A percentile compares a stretch with the other conserved stretches of the same genome.
phyloP scores from a whole-genome alignment of 2,888 invertebrate genomes.

The Oxystoma pomonae region DNA sequence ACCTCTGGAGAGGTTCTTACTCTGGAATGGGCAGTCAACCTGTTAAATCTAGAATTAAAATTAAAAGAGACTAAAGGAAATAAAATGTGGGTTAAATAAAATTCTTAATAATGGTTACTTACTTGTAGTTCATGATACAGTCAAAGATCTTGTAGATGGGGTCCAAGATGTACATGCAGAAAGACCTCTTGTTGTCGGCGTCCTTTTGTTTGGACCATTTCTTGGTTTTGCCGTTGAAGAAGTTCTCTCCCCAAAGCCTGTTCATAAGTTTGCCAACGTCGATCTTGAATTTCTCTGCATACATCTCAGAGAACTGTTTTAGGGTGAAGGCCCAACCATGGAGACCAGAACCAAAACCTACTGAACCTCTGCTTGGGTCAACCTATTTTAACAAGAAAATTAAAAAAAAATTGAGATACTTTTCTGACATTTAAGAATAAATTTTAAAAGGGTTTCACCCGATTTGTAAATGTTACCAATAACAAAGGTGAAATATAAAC shows the following conservation, averaged over 20 bases:
- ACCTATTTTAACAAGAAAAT: too few relatives aligned
- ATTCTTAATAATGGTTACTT: conserved; percentile 28
- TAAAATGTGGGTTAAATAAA: too few relatives aligned
- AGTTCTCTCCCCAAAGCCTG: conserved; percentile 95
- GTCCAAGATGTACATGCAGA: conserved; percentile 98
- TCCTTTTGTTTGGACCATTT: conserved; percentile 96
- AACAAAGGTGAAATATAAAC: too few relatives aligned
- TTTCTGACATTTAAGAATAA: too few relatives aligned
- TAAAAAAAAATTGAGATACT: too few relatives aligned
- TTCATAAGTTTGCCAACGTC: conserved; percentile 97
- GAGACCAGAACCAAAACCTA: conserved; percentile 98
- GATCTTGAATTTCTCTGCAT: conserved; percentile 97
- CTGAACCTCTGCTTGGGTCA: conserved; percentile 97
- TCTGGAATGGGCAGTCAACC: too few relatives aligned
- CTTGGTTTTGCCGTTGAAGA: conserved; percentile 96
- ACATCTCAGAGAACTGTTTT: conserved; percentile 99
- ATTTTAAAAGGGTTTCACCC: too few relatives aligned
- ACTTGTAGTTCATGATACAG: conserved; percentile 56
- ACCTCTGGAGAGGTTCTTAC: too few relatives aligned
- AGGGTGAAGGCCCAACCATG: conserved; percentile 99
- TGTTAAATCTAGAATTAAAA: too few relatives aligned
- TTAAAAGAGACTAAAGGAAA: too few relatives aligned
- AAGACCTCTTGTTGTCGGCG: conserved; percentile 90
- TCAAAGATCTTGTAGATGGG: conserved; percentile 95
- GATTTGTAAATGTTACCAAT: too few relatives aligned